Conservation (phyloP, 2,888 invertebrate genomes). For the Hermaeophaga mercurialis region DNA sequence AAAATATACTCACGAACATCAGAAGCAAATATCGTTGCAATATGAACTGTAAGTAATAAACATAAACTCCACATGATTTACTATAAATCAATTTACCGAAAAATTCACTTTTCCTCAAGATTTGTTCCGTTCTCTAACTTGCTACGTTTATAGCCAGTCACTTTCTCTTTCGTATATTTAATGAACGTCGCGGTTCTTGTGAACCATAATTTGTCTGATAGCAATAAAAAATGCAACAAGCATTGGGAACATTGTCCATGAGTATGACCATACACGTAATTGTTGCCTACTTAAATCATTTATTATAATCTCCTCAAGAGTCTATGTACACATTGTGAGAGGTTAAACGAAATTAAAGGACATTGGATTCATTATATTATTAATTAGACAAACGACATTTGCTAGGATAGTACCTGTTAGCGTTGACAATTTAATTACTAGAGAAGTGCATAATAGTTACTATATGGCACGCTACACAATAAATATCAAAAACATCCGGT, state of each 20-base stretch:
- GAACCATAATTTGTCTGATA: slow-evolving; percentile 21
- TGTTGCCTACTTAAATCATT: too few relatives aligned
- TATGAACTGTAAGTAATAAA: slow-evolving; percentile 16
- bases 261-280: slow-evolving; percentile 7
- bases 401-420: too few relatives aligned
- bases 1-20: slow-evolving; percentile 26
- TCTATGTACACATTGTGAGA: background rate
- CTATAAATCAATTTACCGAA: background rate
- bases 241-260: slow-evolving; percentile 27
- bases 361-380: too few relatives aligned
- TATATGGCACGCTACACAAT: too few relatives aligned
- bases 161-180: slow-evolving; percentile 28
- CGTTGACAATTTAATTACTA: too few relatives aligned
- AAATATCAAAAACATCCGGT: too few relatives aligned
- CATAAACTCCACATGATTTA: slow-evolving; percentile 24
- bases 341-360: background rate
- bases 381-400: too few relatives aligned
- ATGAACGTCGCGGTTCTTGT: slow-evolving; percentile 17
- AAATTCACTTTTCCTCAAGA: background rate
- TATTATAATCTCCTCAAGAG: too few relatives aligned
- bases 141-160: slow-evolving; percentile 33
- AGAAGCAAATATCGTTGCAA: slow-evolving; percentile 18
- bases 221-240: slow-evolving; percentile 17
- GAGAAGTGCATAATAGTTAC: too few relatives aligned
- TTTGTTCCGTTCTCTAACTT: slow-evolving; percentile 40